These are phyloP conservation scores for Parapsyche elsis DNA, from an alignment of 1,140 invertebrate genomes.

Conservation along the genomic window DNA sequence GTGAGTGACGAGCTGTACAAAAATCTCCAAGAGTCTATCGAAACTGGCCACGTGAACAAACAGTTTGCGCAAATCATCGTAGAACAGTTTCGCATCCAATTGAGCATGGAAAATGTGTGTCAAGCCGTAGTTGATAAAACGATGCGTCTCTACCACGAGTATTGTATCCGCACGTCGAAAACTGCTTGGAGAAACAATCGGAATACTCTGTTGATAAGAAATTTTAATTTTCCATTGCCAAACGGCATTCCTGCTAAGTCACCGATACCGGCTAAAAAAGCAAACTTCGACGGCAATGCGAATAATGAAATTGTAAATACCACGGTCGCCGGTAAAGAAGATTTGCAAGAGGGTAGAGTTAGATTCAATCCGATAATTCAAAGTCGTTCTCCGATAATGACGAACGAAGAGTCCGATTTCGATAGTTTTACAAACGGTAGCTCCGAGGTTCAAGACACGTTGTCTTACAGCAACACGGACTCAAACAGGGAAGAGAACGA, in stretches of 20 bases:
- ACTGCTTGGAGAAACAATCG: constrained; percentile 64
- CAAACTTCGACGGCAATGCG: constrained; percentile 14
- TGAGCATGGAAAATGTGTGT: constrained; percentile 83
- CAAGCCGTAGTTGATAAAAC: constrained; percentile 90
- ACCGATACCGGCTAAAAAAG: constrained; percentile 47
- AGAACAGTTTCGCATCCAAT: constrained; percentile 84
- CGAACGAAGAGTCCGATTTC: constrained; percentile 52
- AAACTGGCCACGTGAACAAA: constrained; percentile 82
- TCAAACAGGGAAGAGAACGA: constrained; percentile 58
- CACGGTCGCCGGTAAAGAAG: constrained; percentile 3
- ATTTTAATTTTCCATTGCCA: constrained; percentile 85
- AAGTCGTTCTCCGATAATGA: constrained; percentile 60
- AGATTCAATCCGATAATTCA: constrained; percentile 72
- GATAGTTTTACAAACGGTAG: constrained; percentile 48
- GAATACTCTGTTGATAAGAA: constrained; percentile 84
- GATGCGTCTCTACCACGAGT: constrained; percentile 84
- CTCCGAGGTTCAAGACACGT: constrained; percentile 43
- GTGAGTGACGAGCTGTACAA: constrained; percentile 89
- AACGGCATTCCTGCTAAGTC: constrained; percentile 66
- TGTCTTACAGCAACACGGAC: constrained; percentile 48
- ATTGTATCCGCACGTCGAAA: constrained; percentile 74
- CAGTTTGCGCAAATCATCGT: constrained; percentile 83
- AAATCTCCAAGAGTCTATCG: constrained; percentile 83
- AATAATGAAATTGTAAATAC: not conserved
- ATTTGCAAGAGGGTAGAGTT: constrained; percentile 59